Evolutionary conservation across 1,140 invertebrate species (phyloP), one percentile per base, ranked within the genome.

Genomic region (Cylas formicarius): DNA sequence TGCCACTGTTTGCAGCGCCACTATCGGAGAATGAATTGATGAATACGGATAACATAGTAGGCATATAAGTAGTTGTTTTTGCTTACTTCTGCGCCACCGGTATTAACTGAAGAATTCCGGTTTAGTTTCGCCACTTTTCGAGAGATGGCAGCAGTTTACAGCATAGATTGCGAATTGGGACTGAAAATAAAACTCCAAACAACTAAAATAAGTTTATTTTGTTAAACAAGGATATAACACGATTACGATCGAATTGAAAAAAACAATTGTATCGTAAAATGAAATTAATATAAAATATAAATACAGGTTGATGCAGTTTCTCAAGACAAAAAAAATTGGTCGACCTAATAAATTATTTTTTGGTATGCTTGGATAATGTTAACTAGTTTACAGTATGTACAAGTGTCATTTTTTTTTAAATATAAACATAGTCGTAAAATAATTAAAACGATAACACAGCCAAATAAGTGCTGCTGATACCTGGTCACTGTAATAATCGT

Each of bases 371-470:
- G 27, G 45, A 37, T 45, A 44, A 48, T 40, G 42, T 56, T 50
- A 37, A 35, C 40, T 23, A 51, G 46, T 52, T 56, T 56, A 53
- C 53, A 56, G 39, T 56, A 56, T 53, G 34, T 53, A 53, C 50
- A 56, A 48, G 40, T 20, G 22, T 32, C 29, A 32, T 32, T 32
- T 32, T 13, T 32, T 32, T 32, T 32, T 13, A 8, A 5, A 35
- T 5, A n/a, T 35, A 14, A 35, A 26, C 24, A 26, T n/a, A 26
- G 24, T n/a, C 8, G n/a, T 9, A n/a, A 8, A 26, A 26, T 26
- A 22, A 10, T 37, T 37, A 22, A 37, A 20, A 4, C 20, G 20
- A 20, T 17, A 37, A 37, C 21, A 37, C 17, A 37, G 21, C 21
- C 10, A 23, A n/a, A 37, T 20, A 28, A 13, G 17, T 20, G 19